Percentiles rank a stretch among this genome's conserved stretches.
These are phyloP conservation scores for Oryzias celebensis DNA, from an alignment of 2,113 vertebrate genomes.

Conservation along the genomic window DNA sequence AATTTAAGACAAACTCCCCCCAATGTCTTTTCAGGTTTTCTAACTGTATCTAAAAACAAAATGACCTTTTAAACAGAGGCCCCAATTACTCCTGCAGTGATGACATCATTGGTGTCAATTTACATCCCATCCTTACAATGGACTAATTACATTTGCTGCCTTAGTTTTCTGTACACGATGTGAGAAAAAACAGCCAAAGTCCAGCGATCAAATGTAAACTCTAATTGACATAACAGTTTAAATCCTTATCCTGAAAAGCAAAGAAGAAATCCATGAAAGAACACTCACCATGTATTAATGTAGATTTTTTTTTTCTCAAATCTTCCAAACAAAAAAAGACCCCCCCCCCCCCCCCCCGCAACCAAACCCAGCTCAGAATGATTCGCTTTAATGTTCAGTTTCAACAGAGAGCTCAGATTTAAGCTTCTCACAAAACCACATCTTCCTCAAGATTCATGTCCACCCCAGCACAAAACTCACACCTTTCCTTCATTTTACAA, in stretches of 20 bases:
- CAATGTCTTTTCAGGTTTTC: slow-evolving; percentile 7
- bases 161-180: slow-evolving; percentile 17
- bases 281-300: too few relatives aligned
- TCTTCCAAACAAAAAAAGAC: slow-evolving; percentile 15
- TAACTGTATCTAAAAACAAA: background rate
- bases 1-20: slow-evolving; percentile 5
- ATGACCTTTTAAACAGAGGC: slow-evolving; percentile 9
- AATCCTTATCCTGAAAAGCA: slow-evolving; percentile 20
- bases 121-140: slow-evolving; percentile 40
- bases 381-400: slow-evolving; percentile 8
- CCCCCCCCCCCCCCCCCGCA: slow-evolving; percentile 41
- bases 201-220: slow-evolving; percentile 15
- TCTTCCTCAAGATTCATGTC: slow-evolving; percentile 35
- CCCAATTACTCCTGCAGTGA: slow-evolving; percentile 47
- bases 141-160: slow-evolving; percentile 46
- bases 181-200: slow-evolving; percentile 9
- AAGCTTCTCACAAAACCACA: slow-evolving; percentile 37
- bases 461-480: background rate
- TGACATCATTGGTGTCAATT: slow-evolving; percentile 64
- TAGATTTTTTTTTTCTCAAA: too few relatives aligned
- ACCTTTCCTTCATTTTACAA: too few relatives aligned
- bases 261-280: slow-evolving; percentile 2
- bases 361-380: slow-evolving; percentile 32
- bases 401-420: slow-evolving; percentile 5
- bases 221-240: slow-evolving; percentile 5